Conservation (phyloP, 2,797 vertebrate genomes). For the Tenualosa thibaudeaui region DNA sequence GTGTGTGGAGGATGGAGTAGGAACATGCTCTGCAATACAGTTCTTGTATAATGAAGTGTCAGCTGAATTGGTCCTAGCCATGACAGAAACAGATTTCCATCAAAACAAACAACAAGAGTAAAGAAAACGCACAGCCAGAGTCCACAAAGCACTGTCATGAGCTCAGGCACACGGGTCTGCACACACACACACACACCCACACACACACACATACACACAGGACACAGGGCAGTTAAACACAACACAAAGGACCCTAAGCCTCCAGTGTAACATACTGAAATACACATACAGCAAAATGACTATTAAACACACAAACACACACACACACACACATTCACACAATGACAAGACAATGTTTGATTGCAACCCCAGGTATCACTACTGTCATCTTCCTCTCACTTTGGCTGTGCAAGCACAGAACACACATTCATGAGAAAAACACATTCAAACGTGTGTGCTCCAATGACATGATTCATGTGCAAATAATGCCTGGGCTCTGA, state of each 20-base stretch:
- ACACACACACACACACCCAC: not conserved
- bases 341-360: not conserved
- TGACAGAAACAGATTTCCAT: slow-evolving; percentile 72
- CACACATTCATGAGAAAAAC: not conserved
- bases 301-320: slow-evolving; percentile 6
- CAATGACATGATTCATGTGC: not conserved
- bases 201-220: not conserved
- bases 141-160: slow-evolving; percentile 45
- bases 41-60: slow-evolving; percentile 77
- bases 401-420: not conserved
- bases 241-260: slow-evolving; percentile 23
- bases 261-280: slow-evolving; percentile 40
- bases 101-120: slow-evolving; percentile 41
- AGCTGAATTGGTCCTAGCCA: slow-evolving; percentile 66
- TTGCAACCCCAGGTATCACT: not conserved
- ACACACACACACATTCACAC: not conserved
- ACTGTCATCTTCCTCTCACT: not conserved
- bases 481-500: slow-evolving; percentile 21
- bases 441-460: not conserved
- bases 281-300: slow-evolving; percentile 28
- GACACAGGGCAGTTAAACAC: slow-evolving; percentile 2
- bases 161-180: slow-evolving; percentile 22
- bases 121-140: slow-evolving; percentile 3
- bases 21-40: slow-evolving; percentile 58
- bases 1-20: not conserved